Base-by-base conservation (phyloP, 2,888 invertebrate species). In the Cremastinae sp. region DNA sequence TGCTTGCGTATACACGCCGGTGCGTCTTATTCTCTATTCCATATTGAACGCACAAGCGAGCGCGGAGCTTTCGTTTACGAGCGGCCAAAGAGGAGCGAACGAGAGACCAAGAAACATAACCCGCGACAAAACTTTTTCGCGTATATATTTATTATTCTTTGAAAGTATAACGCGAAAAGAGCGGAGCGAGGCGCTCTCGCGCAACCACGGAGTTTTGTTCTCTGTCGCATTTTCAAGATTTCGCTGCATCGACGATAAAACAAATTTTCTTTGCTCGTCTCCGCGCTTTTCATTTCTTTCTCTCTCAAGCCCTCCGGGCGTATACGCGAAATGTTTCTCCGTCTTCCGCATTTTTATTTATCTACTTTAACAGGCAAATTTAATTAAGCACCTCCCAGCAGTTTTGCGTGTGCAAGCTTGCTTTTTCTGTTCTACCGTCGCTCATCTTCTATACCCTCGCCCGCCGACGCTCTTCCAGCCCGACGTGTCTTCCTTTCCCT, bases 371-470 rank as follows among this genome's bases (percentile, higher is more conserved):
- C 58, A 18, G 53, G 64, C 62, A 69, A 58, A 78, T 69, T 69
- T 72, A 70, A 77, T 77, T 77, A 74, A 76, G 59, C 56, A 65
- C 54, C 45, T 62, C 53, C 16, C 2, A 59, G 58, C 58, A 54
- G 41, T 70, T 64, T 45, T 53, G 28, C 22, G 36, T 53, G 8
- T 41, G 18, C 51, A 36, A 54, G 56, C 71, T 56, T 58, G 64
- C 61, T 10, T 34, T 47, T 58, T 8, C 61, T 45, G 18, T 59
- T 10, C 20, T 38, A 54, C 22, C 10, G 9, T 53, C 28, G 34
- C 10, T 12, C 49, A 18, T 43, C 47, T 45, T 20, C 53, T 10
- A 36, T 38, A 54, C 22, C 10, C 9, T 53, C 28, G 34, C 10
- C 12, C 49, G 16, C 41, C 47, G 10, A 10, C 47, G 36, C 64